Evolutionary conservation across 2,113 vertebrate species (phyloP), one percentile per base, ranked within the genome.

Genomic region (Ascaphus truei): DNA sequence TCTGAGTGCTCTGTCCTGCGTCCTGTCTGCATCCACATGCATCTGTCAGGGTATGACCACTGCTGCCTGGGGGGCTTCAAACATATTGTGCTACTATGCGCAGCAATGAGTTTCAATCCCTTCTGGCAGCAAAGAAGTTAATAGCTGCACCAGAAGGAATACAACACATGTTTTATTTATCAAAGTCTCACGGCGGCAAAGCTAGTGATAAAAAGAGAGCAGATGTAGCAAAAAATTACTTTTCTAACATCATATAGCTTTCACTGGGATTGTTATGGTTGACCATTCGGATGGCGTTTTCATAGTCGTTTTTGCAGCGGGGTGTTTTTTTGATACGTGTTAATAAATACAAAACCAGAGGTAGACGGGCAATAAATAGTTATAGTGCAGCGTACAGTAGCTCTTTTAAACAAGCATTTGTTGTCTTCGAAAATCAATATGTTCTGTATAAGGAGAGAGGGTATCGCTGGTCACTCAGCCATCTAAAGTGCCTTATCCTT

Each of bases 1-100:
- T 77, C 79, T 74, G 52, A 78, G 72, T 72, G 73, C 77, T 75
- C 66, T 75, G 61, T 76, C 83, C 76, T 71, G 77, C 79, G 73
- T 79, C 75, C 56, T 72, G 30, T 75, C 72, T 72, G 78, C 72
- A 67, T 79, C 80, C 73, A 72, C 34, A n/a, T 80, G 78, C 85
- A 84, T 86, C 84, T 86, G 88, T 83, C 80, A 77, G 85, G n/a
- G 76, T 80, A 80, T 81, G 82, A 85, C 67, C 57, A 37, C 56
- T n/a, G 13, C 56, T 71, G 67, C 67, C 45, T 52, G 6, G 29
- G 57, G 31, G 67, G 31, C 55, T 53, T 18, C 36, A 41, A 22
- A 65, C 31, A 31, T 16, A 10, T 41, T 53, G 34, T 41, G 23
- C 26, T 25, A 50, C 30, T 26, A 41, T 66, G 37, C 37, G 36